Base-by-base conservation (phyloP, 2,888 invertebrate species). In the Sphecodes monilicornis region DNA sequence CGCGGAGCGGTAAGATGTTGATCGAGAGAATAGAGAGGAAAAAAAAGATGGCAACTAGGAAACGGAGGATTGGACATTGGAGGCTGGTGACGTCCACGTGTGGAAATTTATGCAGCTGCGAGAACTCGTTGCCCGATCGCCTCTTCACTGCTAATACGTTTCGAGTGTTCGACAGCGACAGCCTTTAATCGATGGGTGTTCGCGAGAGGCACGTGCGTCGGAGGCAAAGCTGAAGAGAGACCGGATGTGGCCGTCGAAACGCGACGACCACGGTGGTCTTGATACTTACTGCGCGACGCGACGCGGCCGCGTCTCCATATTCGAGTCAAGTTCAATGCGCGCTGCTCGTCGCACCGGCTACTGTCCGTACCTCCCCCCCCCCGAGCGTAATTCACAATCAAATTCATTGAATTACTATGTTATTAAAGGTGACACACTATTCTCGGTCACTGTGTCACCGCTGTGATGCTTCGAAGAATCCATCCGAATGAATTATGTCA, bases 221-320 rank as follows among this genome's bases (percentile, higher is more conserved):
- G 26, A 16, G 60, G 36, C 22, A 13, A 41, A 8, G 32, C 36
- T 66, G 29, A 50, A 22, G 64, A 26, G 57, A 29, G 76, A 32
- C 66, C 79, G 76, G 79, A 76, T 75, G 66, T 39, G 11, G n/a
- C 46, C 3, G 22, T 64, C 75, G 78, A 74, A 78, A 75, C 36
- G 54, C 18, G 66, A 43, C 36, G 50, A 41, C 26, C 72, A 16
- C 41, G 50, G 43, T 22, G 32, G 50, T 36, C 76, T 57, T 72
- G 57, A 66, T 71, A 43, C 26, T 36, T 71, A 43, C 26, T 36
- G 32, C 54, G 80, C 50, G 54, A 75, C 50, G 50, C 50, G 18
- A 57, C 50, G 64, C 32, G 80, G 46, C 50, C 32, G n/a, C 73
- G 76, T 64, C 22, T 50, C 8, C 41, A 29, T 43, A 39, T 46